Base-by-base conservation (phyloP, 2,888 invertebrate genomes). In the Aspidapion aeneum region DNA sequence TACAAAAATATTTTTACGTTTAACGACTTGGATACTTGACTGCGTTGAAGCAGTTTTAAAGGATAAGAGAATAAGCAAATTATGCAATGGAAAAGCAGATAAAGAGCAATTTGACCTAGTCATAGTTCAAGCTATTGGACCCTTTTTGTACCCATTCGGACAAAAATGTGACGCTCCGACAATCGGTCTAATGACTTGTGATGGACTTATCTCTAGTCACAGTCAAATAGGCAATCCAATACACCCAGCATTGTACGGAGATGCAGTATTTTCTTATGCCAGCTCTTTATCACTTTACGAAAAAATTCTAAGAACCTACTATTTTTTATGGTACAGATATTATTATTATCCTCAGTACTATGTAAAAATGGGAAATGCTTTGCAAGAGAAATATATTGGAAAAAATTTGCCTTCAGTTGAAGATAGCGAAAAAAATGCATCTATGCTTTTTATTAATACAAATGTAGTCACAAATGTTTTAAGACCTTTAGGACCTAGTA, bases 271-370 rank as follows among this genome's bases (percentile, higher is more conserved):
- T 18, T 70, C 69, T 21, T 57, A 68, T 20, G 68, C 68, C 49
- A 48, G n/a, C 3, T 21, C 57, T 3, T 69, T 83, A 63, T 81
- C 75, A 17, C 72, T 80, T 35, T 81, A 80, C 35, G 76, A 80
- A 63, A 66, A 75, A 55, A 58, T 74, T 5, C 63, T 63, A 51
- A 73, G 72, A 55, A 66, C 67, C 0, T 57, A 68, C 12, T 73
- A 73, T 61, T 67, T 69, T 18, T n/a, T 75, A 9, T 72, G 70
- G 68, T 58, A 63, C 5, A 67, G 71, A 57, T 66, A 65, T 19
- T 70, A 68, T n/a, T 70, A 68, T 58, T 68, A 70, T 18, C 56
- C 67, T 2, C 72, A 69, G 54, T 60, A 63, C 1, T 66, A 72
- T 3, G 55, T 70, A 50, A 72, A 71, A 1, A 63, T 63, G 58